Evolutionary conservation across 2,797 vertebrate genomes (phyloP), one percentile per base, ranked within the genome.

Genomic region (Phoebastria nigripes): DNA sequence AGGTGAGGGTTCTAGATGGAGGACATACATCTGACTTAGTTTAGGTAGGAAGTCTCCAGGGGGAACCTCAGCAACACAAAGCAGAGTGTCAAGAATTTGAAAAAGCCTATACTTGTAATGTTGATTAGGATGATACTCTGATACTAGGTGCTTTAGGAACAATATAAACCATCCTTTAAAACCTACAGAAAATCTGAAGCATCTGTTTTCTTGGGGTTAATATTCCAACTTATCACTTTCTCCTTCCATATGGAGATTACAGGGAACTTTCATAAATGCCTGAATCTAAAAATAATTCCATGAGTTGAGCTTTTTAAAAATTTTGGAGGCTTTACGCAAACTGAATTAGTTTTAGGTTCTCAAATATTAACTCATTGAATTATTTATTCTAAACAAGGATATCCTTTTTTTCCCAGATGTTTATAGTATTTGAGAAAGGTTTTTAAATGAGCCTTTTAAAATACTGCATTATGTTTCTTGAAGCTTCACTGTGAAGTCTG

Each of bases 361-460:
- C 56, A 88, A 88, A 91, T 91, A 84, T 51, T 92, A 87, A 74
- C 35, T 96, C 70, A 65, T 42, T 82, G 89, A 94, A 74, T 81
- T 42, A 95, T 86, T 97, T 96, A 89, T 91, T 82, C 81, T 42
- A 93, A 95, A 94, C 44, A 91, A 86, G 65, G 26, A 71, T 67
- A 61, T 66, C 15, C 41, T 44, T 89, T 71, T 52, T 52, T 7
- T 11, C 4, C 29, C 58, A 87, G 35, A 70, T 81, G 56, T 72
- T 94, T 87, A 56, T 41, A 81, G 84, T 67, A 47, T 90, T 94
- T 91, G 80, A 91, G 49, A 94, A 97, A 86, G 39, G 21, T 35
- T 97, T 97, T 93, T 76, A 90, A 70, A 95, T 74, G 63, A 91
- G 92, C 33, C 49, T 89, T 95, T 93, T 85, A 95, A 95, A 94